A percentile compares a stretch with the other conserved stretches of the same genome.
Evolutionary conservation across 2,888 invertebrate species (phyloP).

Genomic region (Netelia inedita): DNA sequence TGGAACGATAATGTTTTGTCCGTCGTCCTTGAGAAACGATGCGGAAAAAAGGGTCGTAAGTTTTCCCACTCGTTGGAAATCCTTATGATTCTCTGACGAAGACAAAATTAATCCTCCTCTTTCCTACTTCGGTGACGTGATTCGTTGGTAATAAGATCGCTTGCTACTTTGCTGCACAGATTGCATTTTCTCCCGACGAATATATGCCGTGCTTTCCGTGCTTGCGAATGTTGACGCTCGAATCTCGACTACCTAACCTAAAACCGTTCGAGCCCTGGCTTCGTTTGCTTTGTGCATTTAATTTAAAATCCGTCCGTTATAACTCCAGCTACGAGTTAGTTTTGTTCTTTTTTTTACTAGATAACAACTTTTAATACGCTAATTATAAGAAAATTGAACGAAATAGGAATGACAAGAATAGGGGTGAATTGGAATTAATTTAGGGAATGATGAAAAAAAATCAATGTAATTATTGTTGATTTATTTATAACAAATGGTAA

Average conservation of each 20-base stretch:
- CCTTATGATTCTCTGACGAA: constrained; percentile 2
- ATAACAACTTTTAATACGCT: no score
- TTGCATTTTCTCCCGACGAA: constrained; percentile 25
- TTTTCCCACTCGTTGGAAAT: neutral
- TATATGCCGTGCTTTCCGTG: neutral
- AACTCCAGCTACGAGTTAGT: neutral
- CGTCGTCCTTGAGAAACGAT: neutral
- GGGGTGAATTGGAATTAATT: no score
- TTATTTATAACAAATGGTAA: no score
- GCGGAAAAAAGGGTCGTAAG: neutral
- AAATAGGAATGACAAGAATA: no score
- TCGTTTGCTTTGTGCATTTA: neutral
- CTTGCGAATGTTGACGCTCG: neutral
- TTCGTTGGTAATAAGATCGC: constrained; percentile 16
- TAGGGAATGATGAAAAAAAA: no score
- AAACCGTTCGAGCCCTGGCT: neutral
- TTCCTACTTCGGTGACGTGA: constrained; percentile 5
- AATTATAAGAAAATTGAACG: no score
- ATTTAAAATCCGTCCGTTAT: neutral
- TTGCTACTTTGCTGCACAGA: constrained; percentile 8
- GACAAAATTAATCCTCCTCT: constrained; percentile 16
- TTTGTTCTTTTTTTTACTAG: neutral
- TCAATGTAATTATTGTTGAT: no score
- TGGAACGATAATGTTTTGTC: constrained; percentile 1
- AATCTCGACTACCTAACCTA: neutral